Evolutionary conservation across 2,797 vertebrate species (phyloP).

Genomic region (Karalla daura): DNA sequence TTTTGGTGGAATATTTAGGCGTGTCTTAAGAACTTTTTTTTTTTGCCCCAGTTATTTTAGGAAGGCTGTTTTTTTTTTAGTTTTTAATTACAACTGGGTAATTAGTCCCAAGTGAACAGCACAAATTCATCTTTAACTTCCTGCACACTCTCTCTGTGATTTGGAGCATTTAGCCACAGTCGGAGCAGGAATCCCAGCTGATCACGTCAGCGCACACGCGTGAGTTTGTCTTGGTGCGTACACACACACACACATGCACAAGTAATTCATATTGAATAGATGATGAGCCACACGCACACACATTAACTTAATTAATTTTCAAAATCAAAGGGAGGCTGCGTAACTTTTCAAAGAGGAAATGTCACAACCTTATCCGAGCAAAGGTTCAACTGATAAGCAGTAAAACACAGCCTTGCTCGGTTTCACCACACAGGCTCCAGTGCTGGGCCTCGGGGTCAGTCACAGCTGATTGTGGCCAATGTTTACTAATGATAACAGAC

Average conservation of each 20-base stretch:
- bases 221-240: too few relatives aligned
- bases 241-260: not conserved
- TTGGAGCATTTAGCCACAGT: constrained; percentile 54
- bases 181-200: constrained; percentile 51
- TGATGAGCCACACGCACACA: too few relatives aligned
- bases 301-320: not conserved
- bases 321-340: not conserved
- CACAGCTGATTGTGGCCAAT: too few relatives aligned
- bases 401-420: not conserved
- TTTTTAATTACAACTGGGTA: constrained; percentile 52
- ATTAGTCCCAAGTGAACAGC: constrained; percentile 46
- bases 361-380: not conserved
- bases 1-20: not conserved
- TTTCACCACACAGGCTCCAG: not conserved
- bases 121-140: constrained; percentile 16
- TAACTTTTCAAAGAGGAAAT: not conserved
- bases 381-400: not conserved
- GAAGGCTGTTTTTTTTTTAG: constrained; percentile 20
- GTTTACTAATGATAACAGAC: too few relatives aligned
- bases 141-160: constrained; percentile 20
- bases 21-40: not conserved
- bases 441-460: too few relatives aligned
- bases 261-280: too few relatives aligned
- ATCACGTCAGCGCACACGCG: constrained; percentile 9
- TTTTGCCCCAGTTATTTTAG: not conserved